Conservation (phyloP, 1,140 invertebrate genomes). For the Papilio aristodemus region DNA sequence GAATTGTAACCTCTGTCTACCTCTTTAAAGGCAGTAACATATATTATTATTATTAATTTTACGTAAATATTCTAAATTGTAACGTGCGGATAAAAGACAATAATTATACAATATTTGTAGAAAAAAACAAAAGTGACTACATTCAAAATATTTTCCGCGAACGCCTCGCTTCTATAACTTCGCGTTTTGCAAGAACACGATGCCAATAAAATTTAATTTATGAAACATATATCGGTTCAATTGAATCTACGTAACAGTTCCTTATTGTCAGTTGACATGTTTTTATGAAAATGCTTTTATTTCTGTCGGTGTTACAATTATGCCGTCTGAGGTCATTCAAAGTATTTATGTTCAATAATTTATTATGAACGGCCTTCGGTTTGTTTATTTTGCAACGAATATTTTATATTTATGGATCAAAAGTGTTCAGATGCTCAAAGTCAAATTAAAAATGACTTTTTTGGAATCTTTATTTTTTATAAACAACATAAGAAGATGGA, state of each 20-base stretch:
- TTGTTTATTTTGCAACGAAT: neutral
- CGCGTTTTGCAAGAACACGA: constrained; percentile 23
- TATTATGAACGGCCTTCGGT: neutral
- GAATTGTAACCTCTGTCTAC: too few species aligned
- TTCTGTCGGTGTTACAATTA: constrained; percentile 21
- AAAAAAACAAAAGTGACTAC: neutral
- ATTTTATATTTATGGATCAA: too few species aligned
- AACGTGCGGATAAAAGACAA: neutral
- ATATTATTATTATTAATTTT: too few species aligned
- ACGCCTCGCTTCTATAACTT: neutral
- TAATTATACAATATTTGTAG: neutral
- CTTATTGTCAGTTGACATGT: constrained; percentile 21
- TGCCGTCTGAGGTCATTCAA: neutral
- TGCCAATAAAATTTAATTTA: constrained; percentile 20
- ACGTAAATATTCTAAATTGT: too few species aligned
- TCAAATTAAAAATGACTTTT: too few species aligned
- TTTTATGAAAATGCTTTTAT: constrained; percentile 10
- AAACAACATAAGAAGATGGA: too few species aligned
- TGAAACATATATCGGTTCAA: constrained; percentile 10
- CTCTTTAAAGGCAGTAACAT: too few species aligned
- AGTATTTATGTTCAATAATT: constrained; percentile 6
- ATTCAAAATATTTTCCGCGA: constrained; percentile 8
- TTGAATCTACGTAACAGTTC: constrained; percentile 21
- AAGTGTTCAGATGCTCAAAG: too few species aligned
- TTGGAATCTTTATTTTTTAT: too few species aligned